Evolutionary conservation across 2,888 invertebrate species (phyloP), one percentile per base, ranked within the genome.

Genomic region (Gisinianus flammeolus): DNA sequence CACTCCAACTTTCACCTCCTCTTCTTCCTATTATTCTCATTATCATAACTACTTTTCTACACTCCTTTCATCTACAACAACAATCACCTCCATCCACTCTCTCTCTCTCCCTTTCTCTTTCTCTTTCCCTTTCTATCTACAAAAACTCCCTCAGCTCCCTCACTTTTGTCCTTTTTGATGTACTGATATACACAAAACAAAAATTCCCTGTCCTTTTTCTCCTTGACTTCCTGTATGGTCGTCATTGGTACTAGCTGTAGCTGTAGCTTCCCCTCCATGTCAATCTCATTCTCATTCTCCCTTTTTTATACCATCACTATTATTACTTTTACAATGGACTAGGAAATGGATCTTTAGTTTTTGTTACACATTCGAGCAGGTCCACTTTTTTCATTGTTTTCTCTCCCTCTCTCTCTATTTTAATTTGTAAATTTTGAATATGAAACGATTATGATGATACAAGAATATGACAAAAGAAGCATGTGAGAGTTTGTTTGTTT

Each of bases 21-120:
- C 64, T 62, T 74, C 79, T 79, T 79, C 78, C 82, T 80, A 77
- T 82, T 81, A 81, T 79, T 78, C 79, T 82, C 82, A 84, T 83
- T 84, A 82, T 83, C 79, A 82, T 82, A 83, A 83, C 80, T 80
- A 77, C 81, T 72, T 58, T 31, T n/a, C 68, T 33, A 24, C 78
- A 74, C 75, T 64, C 76, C 68, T 70, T 31, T 72, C 56, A 69
- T 56, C 56, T 71, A 19, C 30, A 56, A 71, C 56, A 56, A 56
- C 56, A 56, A 71, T 71, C 31, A 33, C 44, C 30, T 33, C 44
- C n/a, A n/a, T 77, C 26, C 62, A 33, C 52, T 31, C 30, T 30
- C 31, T 44, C 24, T 22, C 22, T n/a, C 31, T 54, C 33, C 73
- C 31, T 33, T 19, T 35, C 16, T 26, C 8, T 4, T 10, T 31